Evolutionary conservation across 23 tunicate genomes (phyloP).

Genomic region (Clavelina lepadiformis): DNA sequence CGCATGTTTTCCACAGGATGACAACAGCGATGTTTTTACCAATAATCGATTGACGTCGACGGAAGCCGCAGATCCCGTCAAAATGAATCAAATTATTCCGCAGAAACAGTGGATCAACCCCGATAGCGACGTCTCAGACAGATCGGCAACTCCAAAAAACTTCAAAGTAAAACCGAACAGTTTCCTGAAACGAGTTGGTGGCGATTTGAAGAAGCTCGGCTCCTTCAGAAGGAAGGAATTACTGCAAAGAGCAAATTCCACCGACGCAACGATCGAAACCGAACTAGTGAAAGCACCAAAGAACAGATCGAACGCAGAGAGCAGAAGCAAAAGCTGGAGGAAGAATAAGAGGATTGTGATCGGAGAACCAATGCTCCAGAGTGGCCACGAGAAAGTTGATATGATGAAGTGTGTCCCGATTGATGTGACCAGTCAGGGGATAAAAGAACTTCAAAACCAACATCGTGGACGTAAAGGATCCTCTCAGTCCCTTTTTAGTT

Average conservation of each 20-base stretch:
- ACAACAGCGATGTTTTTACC: conserved; percentile 15
- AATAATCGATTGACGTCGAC: no score
- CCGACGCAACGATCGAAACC: conserved; percentile 19
- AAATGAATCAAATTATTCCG: no score
- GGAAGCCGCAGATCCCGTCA: no score
- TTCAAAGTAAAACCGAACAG: conserved; percentile 42
- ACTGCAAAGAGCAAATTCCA: conserved; percentile 11
- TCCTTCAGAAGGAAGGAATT: conserved; percentile 54
- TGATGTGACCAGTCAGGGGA: conserved; percentile 12
- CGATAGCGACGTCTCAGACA: not conserved
- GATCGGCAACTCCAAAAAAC: not conserved
- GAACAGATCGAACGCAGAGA: not conserved
- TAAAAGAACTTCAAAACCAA: conserved; percentile 22
- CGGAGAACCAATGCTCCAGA: conserved; percentile 43
- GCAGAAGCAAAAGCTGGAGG: conserved; percentile 19
- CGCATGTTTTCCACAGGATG: conserved; percentile 7
- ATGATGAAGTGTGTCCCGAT: conserved; percentile 57
- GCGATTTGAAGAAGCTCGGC: conserved; percentile 45
- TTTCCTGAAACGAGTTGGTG: conserved; percentile 52
- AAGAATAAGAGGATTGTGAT: conserved; percentile 29
- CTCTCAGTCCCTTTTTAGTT: conserved; percentile 54
- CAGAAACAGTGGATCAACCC: not conserved
- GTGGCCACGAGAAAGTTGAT: conserved; percentile 58
- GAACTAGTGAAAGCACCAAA: not conserved
- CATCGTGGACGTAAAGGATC: conserved; percentile 54